Base-by-base conservation (phyloP, 2,797 vertebrate genomes). In the Falco rusticolus region DNA sequence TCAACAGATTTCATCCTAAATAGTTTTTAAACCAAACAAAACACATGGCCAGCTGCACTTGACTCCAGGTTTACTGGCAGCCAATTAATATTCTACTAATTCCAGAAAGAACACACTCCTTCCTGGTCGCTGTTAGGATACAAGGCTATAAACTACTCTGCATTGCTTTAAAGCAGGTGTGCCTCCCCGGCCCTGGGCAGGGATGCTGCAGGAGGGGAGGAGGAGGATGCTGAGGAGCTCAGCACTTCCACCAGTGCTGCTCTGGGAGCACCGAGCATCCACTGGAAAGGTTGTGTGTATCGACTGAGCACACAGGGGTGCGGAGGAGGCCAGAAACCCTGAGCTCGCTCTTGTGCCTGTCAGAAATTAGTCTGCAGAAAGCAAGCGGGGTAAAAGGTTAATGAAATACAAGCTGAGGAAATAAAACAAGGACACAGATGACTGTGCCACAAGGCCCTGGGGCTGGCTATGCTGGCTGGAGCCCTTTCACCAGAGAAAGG, bases 321-420 rank as follows among this genome's bases (percentile, higher is more conserved):
- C 3, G 1, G n/a, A 79, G 65, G 45, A n/a, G 31, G 20, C 39
- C 80, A 93, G 64, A 71, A 87, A 65, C 19, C 26, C 39, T 0
- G 0, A 31, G 39, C 31, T 79, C 2, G 0, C 41, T 33, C 17
- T 0, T 4, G 6, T 48, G 56, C 54, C 31, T 6, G 11, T 34
- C 4, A 4, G 84, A 92, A 96, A 85, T 87, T 0, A 87, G 54
- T 9, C 1, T 3, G 7, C 66, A 74, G 71, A 70, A 79, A 87
- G 86, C 56, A 90, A 87, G 43, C 3, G 0, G 39, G 84, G 33
- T 68, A 69, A 95, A 87, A 92, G 77, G 83, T 93, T 90, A 96
- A 96, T 53, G 74, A 91, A 90, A 90, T 50, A 79, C 83, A 89
- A 82, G 69, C 77, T 57, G 70, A 86, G 86, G 80, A 97, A 94